Percentiles rank a stretch among this genome's conserved stretches.
phyloP scores from a whole-genome alignment of 2,888 invertebrate genomes.

The Drosophila tripunctata region DNA sequence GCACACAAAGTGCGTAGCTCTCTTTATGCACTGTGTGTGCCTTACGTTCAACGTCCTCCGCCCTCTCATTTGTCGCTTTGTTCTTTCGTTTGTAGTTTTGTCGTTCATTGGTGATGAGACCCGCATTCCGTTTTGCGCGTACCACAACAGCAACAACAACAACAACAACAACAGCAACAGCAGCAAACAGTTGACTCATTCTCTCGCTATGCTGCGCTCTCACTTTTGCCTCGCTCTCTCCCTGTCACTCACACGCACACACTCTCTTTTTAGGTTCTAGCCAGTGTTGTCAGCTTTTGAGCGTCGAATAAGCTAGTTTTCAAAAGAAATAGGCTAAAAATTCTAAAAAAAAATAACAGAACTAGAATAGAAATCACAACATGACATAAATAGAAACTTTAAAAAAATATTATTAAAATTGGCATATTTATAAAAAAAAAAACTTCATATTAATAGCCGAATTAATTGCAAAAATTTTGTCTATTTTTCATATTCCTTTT shows the following conservation, averaged over 20 bases:
- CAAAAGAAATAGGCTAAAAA: too few species aligned
- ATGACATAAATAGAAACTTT: too few species aligned
- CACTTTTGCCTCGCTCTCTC: slow-evolving; percentile 6
- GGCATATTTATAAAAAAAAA: too few species aligned
- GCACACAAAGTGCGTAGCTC: slow-evolving; percentile 20
- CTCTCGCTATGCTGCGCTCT: slow-evolving; percentile 12
- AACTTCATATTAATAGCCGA: too few species aligned
- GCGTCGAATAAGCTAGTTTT: too few species aligned
- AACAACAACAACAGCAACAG: too few species aligned
- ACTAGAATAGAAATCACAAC: too few species aligned
- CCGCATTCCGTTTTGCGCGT: slow-evolving; percentile 39
- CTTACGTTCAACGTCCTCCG: not conserved
- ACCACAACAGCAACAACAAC: too few species aligned
- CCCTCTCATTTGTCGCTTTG: not conserved
- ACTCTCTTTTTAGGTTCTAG: not conserved
- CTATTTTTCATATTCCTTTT: too few species aligned
- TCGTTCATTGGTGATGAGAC: slow-evolving; percentile 23
- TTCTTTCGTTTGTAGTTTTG: not conserved
- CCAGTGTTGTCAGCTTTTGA: not conserved
- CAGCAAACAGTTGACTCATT: slow-evolving; percentile 66
- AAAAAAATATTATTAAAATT: too few species aligned
- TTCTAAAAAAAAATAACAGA: too few species aligned
- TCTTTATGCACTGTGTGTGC: slow-evolving; percentile 26
- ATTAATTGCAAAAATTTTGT: too few species aligned
- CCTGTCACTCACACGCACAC: not conserved